Evolutionary conservation across 2,113 vertebrate species (phyloP).

Genomic region (Microtus ochrogaster): DNA sequence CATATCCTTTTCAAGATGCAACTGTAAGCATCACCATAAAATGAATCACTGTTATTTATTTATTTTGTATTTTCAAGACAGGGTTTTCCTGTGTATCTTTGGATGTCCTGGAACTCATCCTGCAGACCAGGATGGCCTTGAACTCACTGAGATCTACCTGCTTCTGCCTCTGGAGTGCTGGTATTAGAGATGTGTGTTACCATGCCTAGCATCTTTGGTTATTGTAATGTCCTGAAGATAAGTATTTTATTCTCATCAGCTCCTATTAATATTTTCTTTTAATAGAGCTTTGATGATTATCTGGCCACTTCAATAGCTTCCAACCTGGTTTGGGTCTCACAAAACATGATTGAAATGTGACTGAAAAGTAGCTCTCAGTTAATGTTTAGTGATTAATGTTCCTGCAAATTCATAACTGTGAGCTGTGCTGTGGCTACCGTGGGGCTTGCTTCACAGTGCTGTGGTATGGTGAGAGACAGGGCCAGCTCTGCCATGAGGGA

Average conservation of each 20-base stretch:
- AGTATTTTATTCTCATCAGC: not conserved
- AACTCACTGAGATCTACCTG: not conserved
- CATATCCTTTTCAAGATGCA: not conserved
- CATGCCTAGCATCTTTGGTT: not conserved
- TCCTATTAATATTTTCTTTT: not conserved
- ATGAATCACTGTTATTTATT: not conserved
- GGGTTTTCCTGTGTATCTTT: not conserved
- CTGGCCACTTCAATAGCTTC: not conserved
- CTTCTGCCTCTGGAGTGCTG: not conserved
- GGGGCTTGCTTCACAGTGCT: not conserved
- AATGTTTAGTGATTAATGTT: not conserved
- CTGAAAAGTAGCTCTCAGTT: not conserved
- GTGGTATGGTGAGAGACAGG: not conserved
- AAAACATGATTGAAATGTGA: not conserved
- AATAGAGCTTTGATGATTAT: not conserved
- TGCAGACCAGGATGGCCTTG: not conserved
- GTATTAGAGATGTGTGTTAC: not conserved
- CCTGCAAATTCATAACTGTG: not conserved
- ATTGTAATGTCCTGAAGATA: not conserved
- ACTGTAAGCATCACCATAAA: not conserved
- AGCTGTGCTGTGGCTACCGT: not conserved
- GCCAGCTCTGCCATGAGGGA: not conserved
- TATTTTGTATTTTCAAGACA: not conserved
- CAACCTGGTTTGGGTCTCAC: not conserved
- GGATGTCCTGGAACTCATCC: not conserved